Conservation (phyloP, 2,888 invertebrate species). For the Ceraclea dissimilis region DNA sequence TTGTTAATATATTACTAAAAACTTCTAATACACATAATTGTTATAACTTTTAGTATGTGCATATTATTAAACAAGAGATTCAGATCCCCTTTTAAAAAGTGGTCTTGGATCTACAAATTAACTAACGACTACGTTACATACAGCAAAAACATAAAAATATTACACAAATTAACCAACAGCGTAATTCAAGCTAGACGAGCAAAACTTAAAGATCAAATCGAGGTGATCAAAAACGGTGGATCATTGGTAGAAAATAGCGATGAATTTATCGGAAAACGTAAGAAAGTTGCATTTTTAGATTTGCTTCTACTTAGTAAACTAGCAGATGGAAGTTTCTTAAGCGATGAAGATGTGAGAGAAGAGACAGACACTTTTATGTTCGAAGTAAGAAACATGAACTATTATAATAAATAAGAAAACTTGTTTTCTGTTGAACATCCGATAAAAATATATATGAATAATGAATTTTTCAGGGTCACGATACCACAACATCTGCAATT, state of each 20-base stretch:
- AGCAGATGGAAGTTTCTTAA: constrained; percentile 28
- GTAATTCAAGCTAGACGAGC: constrained; percentile 29
- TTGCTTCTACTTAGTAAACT: constrained; percentile 31
- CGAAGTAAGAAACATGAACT: constrained; percentile 31
- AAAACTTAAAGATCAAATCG: constrained; percentile 20
- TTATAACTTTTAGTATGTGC: constrained; percentile 15
- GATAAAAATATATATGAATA: too few species aligned
- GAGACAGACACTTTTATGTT: constrained; percentile 38
- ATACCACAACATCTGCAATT: constrained; percentile 42
- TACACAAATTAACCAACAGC: constrained; percentile 30
- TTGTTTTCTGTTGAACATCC: too few species aligned
- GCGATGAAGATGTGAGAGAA: constrained; percentile 32
- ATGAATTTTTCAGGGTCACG: constrained; percentile 36
- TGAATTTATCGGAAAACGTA: constrained; percentile 17
- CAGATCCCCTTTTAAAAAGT: constrained; percentile 9
- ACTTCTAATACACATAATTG: too few species aligned
- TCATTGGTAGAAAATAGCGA: not conserved
- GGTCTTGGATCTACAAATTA: constrained; percentile 28
- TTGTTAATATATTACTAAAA: not conserved
- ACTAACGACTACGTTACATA: constrained; percentile 40
- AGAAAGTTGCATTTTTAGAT: constrained; percentile 34
- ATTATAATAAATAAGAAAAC: too few species aligned
- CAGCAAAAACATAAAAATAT: constrained; percentile 28
- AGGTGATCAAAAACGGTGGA: constrained; percentile 1
- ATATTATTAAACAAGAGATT: constrained; percentile 10